phyloP scores from a whole-genome alignment of 2,888 invertebrate genomes.

The Tiliacea aurago region DNA sequence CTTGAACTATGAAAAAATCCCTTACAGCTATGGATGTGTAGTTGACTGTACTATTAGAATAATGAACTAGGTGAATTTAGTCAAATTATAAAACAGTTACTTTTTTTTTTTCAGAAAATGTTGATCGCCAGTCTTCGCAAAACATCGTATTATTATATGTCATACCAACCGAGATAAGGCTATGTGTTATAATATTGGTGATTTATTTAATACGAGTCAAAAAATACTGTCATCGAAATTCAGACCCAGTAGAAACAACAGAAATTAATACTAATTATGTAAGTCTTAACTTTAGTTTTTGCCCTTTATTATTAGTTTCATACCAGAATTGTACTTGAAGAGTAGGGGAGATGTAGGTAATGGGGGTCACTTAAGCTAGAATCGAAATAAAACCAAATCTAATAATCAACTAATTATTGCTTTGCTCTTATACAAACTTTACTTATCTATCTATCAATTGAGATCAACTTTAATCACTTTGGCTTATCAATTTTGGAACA shows the following conservation, averaged over 20 bases:
- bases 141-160: neutral
- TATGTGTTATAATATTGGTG: neutral
- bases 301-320: no score
- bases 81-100: neutral
- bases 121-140: neutral
- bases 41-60: neutral
- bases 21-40: neutral
- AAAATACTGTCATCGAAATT: neutral
- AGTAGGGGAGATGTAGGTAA: no score
- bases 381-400: no score
- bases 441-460: no score
- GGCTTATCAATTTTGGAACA: no score
- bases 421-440: no score
- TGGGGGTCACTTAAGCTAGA: no score
- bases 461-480: no score
- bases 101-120: neutral
- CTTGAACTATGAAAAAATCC: neutral
- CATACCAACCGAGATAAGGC: neutral
- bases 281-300: neutral
- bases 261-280: slow-evolving; percentile 2
- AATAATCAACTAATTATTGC: no score
- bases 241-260: neutral
- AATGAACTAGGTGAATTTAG: neutral
- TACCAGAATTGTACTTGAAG: no score
- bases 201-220: neutral